A percentile compares a stretch with the other conserved stretches of the same genome.
Evolutionary conservation across 2,113 vertebrate genomes (phyloP).

Genomic region (Atractosteus spatula): DNA sequence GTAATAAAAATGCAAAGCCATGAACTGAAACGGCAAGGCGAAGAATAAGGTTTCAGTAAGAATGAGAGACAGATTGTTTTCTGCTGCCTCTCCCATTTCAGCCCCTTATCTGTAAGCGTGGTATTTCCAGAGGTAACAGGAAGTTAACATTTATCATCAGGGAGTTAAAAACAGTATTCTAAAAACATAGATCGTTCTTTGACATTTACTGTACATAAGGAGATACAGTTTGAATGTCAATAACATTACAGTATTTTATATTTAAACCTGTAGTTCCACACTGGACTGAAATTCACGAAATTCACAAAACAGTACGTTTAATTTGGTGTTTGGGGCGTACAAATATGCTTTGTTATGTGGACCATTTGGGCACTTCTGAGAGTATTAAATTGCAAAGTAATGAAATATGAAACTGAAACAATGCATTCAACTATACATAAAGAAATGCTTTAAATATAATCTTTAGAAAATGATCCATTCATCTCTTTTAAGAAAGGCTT

Average conservation of each 20-base stretch:
- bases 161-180: background rate
- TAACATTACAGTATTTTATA: background rate
- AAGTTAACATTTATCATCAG: constrained; percentile 2
- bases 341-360: no score
- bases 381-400: no score
- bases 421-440: no score
- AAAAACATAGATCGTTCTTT: background rate
- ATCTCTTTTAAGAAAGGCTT: no score
- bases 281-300: no score
- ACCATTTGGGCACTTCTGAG: no score
- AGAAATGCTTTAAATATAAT: no score
- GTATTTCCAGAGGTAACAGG: background rate
- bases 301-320: no score
- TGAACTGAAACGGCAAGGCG: background rate
- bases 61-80: constrained; percentile 3
- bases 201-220: background rate
- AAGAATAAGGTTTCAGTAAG: background rate
- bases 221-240: background rate
- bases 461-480: no score
- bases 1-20: constrained; percentile 10
- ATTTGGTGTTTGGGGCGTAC: no score
- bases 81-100: background rate
- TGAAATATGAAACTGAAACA: no score
- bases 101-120: constrained; percentile 1
- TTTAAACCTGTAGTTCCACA: background rate